A percentile compares a stretch with the other conserved stretches of the same genome.
Conservation (phyloP, 2,888 invertebrate genomes). For the Spialia ferax region DNA sequence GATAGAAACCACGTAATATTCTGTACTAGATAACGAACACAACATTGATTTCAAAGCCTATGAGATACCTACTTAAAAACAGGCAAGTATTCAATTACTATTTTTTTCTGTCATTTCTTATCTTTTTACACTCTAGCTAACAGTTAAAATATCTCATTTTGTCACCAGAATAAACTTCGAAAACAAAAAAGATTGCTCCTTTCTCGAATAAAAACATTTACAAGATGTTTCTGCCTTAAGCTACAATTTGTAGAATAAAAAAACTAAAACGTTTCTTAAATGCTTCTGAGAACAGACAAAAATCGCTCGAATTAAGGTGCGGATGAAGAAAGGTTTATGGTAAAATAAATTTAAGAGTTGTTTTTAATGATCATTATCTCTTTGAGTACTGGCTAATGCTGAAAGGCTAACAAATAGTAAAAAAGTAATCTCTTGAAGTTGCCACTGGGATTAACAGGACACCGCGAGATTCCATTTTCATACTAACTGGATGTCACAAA, state of each 20-base stretch:
- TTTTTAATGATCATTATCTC: not conserved
- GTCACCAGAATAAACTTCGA: not conserved
- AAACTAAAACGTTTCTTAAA: not conserved
- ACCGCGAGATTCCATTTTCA: too few species aligned
- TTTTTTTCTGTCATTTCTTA: too few species aligned
- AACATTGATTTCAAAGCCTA: too few species aligned
- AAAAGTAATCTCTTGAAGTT: not conserved
- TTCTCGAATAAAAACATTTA: not conserved
- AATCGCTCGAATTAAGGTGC: not conserved
- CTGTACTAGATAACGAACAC: too few species aligned
- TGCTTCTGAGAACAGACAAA: not conserved
- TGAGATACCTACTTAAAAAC: too few species aligned
- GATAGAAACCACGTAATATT: too few species aligned
- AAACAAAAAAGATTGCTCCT: not conserved
- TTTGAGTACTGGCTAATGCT: not conserved
- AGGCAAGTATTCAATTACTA: too few species aligned
- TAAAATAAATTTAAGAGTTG: not conserved
- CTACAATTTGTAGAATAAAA: not conserved
- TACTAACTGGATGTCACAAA: too few species aligned
- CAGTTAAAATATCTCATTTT: not conserved
- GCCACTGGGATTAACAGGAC: too few species aligned
- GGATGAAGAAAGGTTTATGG: conserved; percentile 1
- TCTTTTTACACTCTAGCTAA: not conserved
- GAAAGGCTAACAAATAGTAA: not conserved
- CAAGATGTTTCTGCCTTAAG: not conserved